These are phyloP conservation scores for Callimorpha dominula DNA, from an alignment of 2,888 invertebrate species.

Conservation along the genomic window DNA sequence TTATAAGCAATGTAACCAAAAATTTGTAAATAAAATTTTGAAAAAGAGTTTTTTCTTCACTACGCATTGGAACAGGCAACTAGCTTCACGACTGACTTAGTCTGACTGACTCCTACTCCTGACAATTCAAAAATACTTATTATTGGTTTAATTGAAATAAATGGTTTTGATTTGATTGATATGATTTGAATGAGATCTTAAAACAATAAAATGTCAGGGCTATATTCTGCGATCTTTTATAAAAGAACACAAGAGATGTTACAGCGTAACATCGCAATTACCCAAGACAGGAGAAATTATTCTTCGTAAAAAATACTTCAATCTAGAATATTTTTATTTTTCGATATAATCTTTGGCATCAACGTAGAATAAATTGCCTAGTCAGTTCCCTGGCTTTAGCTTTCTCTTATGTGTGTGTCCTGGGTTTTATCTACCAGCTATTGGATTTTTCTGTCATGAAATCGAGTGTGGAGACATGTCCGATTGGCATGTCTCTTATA, in stretches of 20 bases:
- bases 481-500: background rate
- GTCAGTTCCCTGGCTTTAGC: background rate
- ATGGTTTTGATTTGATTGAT: too few relatives aligned
- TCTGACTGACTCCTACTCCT: too few relatives aligned
- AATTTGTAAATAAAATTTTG: too few relatives aligned
- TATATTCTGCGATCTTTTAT: background rate
- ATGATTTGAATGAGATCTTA: background rate
- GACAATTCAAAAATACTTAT: too few relatives aligned
- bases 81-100: too few relatives aligned
- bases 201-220: background rate
- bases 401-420: background rate
- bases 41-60: too few relatives aligned
- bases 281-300: background rate
- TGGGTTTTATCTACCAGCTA: background rate
- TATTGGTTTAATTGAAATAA: too few relatives aligned
- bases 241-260: too few relatives aligned
- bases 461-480: background rate
- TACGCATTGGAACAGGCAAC: too few relatives aligned
- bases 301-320: background rate
- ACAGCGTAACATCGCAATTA: too few relatives aligned
- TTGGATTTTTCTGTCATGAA: background rate
- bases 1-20: too few relatives aligned
- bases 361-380: background rate
- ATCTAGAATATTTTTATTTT: background rate
- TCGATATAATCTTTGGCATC: background rate